A percentile compares a stretch with the other conserved stretches of the same genome.
Evolutionary conservation across 2,113 vertebrate species (phyloP).

Genomic region (Lepisosteus oculatus): DNA sequence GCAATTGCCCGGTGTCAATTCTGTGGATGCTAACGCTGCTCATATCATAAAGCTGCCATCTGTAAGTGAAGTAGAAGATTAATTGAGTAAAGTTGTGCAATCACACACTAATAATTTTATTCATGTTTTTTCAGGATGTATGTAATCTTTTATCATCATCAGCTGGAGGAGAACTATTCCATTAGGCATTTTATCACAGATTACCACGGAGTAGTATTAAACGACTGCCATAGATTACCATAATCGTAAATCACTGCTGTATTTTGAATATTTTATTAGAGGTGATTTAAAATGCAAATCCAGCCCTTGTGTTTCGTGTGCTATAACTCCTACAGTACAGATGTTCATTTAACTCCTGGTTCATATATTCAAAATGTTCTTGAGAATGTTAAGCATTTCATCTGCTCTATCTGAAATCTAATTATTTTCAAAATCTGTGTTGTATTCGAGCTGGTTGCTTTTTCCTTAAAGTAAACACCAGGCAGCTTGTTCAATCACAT

Average conservation of each 20-base stretch:
- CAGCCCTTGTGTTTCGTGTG: neutral
- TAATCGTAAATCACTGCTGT: neutral
- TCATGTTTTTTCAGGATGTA: neutral
- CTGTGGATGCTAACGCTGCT: too few species aligned
- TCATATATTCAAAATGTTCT: neutral
- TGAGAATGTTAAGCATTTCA: neutral
- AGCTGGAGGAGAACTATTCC: neutral
- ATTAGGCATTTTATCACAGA: neutral
- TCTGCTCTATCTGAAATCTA: neutral
- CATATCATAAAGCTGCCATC: too few species aligned
- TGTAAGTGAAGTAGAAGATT: too few species aligned
- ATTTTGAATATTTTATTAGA: neutral
- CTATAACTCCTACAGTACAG: neutral
- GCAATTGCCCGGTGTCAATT: neutral
- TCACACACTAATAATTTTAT: neutral
- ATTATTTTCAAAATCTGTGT: neutral
- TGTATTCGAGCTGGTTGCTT: neutral
- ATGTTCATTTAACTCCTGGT: neutral
- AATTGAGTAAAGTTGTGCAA: too few species aligned
- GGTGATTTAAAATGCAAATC: neutral
- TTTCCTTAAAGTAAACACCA: neutral
- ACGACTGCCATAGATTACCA: neutral
- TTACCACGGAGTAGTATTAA: neutral
- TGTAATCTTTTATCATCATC: neutral
- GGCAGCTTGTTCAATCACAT: neutral